These are phyloP conservation scores for Poeciliopsis gracilis DNA, from an alignment of 2,797 vertebrate species.

Conservation along the genomic window DNA sequence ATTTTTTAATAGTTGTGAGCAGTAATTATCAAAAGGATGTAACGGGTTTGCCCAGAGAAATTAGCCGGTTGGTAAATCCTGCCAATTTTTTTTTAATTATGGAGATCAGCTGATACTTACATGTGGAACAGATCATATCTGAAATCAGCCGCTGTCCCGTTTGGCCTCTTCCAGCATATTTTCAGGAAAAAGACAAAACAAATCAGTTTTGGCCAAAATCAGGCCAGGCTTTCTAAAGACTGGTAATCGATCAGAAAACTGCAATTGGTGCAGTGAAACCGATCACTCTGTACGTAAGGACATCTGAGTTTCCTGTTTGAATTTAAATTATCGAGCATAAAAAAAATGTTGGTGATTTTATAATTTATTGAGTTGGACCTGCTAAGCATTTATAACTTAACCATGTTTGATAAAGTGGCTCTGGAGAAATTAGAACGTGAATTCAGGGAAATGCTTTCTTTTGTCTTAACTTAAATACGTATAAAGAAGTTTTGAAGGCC, in stretches of 20 bases:
- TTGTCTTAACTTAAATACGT: background rate
- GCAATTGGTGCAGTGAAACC: background rate
- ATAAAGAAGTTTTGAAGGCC: background rate
- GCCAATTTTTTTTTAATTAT: too few species aligned
- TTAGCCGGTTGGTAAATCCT: too few species aligned
- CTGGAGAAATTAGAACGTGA: background rate
- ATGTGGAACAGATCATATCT: too few species aligned
- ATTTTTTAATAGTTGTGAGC: background rate
- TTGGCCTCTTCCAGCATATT: too few species aligned
- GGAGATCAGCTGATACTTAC: too few species aligned
- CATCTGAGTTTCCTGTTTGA: background rate
- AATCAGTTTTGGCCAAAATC: too few species aligned
- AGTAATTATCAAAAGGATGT: background rate
- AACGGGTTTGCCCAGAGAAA: too few species aligned
- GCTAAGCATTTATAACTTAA: background rate
- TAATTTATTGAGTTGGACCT: background rate
- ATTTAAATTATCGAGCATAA: background rate
- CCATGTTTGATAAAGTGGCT: background rate
- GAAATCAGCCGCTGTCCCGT: too few species aligned
- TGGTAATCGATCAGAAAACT: too few species aligned
- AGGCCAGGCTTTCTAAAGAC: too few species aligned
- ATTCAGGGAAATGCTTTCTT: background rate
- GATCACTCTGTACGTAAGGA: background rate
- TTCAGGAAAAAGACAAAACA: too few species aligned
- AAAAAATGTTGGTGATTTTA: background rate